Evolutionary conservation across 2,113 vertebrate genomes (phyloP).

Genomic region (Bubo blakistoni): DNA sequence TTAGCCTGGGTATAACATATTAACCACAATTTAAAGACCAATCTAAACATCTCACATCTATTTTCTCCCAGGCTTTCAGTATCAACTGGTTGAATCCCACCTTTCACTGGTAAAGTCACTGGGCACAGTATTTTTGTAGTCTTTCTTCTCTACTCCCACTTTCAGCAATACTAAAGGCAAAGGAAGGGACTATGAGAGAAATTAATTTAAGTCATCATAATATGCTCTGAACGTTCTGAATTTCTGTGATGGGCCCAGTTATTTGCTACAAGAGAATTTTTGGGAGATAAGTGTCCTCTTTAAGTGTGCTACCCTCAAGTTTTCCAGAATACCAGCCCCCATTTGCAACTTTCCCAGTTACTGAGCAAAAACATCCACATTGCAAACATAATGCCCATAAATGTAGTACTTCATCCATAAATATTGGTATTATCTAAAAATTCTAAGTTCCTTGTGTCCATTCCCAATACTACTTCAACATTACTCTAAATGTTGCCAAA

Average conservation of each 20-base stretch:
- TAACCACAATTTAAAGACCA: background rate
- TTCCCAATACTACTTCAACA: background rate
- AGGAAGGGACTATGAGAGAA: background rate
- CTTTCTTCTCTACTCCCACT: background rate
- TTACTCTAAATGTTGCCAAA: background rate
- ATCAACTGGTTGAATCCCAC: background rate
- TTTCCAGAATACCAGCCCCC: background rate
- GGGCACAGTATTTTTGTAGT: background rate
- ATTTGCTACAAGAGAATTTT: background rate
- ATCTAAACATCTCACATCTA: background rate
- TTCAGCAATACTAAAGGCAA: background rate
- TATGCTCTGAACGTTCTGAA: background rate
- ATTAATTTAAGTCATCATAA: rapidly evolving
- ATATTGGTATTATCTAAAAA: background rate
- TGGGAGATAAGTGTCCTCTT: background rate
- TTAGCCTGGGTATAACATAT: background rate
- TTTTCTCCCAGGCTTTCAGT: background rate
- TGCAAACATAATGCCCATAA: background rate
- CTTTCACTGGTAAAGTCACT: background rate
- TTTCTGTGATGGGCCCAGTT: background rate
- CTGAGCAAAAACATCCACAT: background rate
- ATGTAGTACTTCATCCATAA: background rate
- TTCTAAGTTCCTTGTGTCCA: background rate
- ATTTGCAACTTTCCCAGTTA: background rate
- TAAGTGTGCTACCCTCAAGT: background rate